Base-by-base conservation (phyloP, 1,140 invertebrate species). In the Eueides isabella region DNA sequence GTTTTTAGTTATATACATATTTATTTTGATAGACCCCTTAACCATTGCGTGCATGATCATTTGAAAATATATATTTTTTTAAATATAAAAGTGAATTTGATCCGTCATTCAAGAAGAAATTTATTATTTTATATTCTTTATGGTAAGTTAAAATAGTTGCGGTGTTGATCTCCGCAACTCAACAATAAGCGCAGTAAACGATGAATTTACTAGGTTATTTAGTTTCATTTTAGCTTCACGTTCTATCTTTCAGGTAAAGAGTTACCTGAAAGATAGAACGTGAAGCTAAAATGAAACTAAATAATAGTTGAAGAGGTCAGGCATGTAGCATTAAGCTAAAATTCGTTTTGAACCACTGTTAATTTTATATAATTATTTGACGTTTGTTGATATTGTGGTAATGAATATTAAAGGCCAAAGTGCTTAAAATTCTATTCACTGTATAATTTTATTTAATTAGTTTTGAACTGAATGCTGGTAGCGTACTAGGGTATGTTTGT, bases 341-440 rank as follows among this genome's bases (percentile, higher is more conserved):
- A 23, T 55, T 55, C 9, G 48, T 55, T 23, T 7, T 23, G 19
- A 26, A 26, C 26, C 48, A n/a, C 1, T 55, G 19, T 68, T 33
- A 28, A 61, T 61, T 68, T 33, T 28, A 33, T 29, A 61, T 33
- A 35, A 68, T 33, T 68, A 61, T 33, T 26, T 9, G 29, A 48
- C 26, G 29, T 48, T 19, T 31, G 28, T 55, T 30, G 16, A 67
- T 67, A 30, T 67, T 67, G 44, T 61, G 19, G 0, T 61, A 26
- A 68, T 68, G 30, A 68, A 68, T 68, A 68, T 68, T 61, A 48
- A n/a, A 68, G 33, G 61, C 48, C 29, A 33, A 68, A 61, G 31
- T n/a, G 16, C 16, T 55, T 33, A 68, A 68, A 68, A 30, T 19
- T 61, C 14, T 68, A 63, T 28, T 19, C 19, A 31, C 29, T 31